phyloP scores from a whole-genome alignment of 2,113 vertebrate species.

The Sakesphorus luctuosus region DNA sequence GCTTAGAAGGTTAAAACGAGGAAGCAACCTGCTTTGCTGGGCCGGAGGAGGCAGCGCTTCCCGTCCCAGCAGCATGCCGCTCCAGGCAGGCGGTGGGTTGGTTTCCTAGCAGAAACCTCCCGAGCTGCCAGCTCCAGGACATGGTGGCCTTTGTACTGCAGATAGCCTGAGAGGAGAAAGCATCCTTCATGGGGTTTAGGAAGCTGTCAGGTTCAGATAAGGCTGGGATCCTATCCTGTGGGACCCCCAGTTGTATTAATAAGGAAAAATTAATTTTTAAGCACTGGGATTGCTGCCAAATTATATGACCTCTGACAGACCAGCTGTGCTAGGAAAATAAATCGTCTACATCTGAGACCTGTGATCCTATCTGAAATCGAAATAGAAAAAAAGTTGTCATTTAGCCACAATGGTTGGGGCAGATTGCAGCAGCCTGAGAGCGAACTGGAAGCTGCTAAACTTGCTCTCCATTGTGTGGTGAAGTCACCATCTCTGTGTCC shows the following conservation, averaged over 20 bases:
- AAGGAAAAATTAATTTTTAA: constrained; percentile 89
- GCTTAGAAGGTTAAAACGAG: not conserved
- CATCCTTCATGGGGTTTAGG: constrained; percentile 78
- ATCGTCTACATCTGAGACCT: constrained; percentile 75
- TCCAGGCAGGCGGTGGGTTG: not conserved
- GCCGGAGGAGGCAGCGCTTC: not conserved
- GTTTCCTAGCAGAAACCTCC: constrained; percentile 41
- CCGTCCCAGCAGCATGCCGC: accelerated
- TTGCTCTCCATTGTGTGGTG: not conserved
- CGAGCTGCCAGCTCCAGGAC: constrained; percentile 42
- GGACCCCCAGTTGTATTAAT: constrained; percentile 82
- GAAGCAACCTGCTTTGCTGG: not conserved
- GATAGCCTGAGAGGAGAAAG: constrained; percentile 71
- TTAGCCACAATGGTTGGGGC: constrained; percentile 19
- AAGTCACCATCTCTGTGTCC: not conserved
- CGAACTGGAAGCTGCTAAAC: constrained; percentile 40
- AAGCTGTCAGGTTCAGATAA: constrained; percentile 86
- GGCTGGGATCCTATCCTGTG: constrained; percentile 79
- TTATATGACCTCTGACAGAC: constrained; percentile 83
- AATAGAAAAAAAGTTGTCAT: constrained; percentile 52
- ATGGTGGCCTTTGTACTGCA: constrained; percentile 64
- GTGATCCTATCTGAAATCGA: constrained; percentile 60
- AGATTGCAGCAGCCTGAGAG: constrained; percentile 15
- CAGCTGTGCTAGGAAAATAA: constrained; percentile 84
- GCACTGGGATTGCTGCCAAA: constrained; percentile 84